These are phyloP conservation scores for Stichodactyla helianthus DNA, from an alignment of 64 coral and sea anemone species.

Conservation along the genomic window DNA sequence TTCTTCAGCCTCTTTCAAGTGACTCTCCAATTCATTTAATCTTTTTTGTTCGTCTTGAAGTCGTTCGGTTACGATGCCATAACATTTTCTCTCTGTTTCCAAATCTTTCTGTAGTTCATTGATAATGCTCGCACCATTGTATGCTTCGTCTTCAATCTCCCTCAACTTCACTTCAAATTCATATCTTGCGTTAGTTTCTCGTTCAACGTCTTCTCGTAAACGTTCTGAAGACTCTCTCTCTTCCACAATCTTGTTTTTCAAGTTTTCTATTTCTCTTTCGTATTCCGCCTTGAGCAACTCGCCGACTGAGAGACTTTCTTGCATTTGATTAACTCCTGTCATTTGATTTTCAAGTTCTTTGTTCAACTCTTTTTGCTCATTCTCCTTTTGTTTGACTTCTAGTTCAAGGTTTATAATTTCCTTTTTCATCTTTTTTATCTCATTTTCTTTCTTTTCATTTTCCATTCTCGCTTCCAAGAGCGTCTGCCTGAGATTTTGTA, in stretches of 20 bases:
- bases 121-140: conserved; percentile 20
- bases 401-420: conserved; percentile 35
- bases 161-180: conserved; percentile 40
- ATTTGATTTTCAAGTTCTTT: conserved; percentile 19
- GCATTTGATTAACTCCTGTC: conserved; percentile 30
- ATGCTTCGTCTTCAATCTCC: conserved; percentile 29
- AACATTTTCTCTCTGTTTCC: conserved; percentile 63
- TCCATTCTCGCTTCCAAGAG: conserved; percentile 29
- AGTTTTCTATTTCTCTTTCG: conserved; percentile 39
- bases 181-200: conserved; percentile 33
- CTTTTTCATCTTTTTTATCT: conserved; percentile 41
- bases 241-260: conserved; percentile 34
- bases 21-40: conserved; percentile 41
- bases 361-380: conserved; percentile 23
- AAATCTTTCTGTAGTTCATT: conserved; percentile 47
- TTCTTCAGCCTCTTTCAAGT: conserved; percentile 60
- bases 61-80: conserved; percentile 35
- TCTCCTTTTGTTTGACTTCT: conserved; percentile 30
- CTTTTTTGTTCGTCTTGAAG: conserved; percentile 43
- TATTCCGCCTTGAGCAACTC: conserved; percentile 54
- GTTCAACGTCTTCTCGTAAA: conserved; percentile 25
- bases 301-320: conserved; percentile 53
- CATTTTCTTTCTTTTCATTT: conserved; percentile 27
- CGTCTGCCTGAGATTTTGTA: conserved; percentile 23
- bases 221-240: conserved; percentile 27